phyloP scores from a whole-genome alignment of 2,113 vertebrate genomes.

The Rhombomys opimus region DNA sequence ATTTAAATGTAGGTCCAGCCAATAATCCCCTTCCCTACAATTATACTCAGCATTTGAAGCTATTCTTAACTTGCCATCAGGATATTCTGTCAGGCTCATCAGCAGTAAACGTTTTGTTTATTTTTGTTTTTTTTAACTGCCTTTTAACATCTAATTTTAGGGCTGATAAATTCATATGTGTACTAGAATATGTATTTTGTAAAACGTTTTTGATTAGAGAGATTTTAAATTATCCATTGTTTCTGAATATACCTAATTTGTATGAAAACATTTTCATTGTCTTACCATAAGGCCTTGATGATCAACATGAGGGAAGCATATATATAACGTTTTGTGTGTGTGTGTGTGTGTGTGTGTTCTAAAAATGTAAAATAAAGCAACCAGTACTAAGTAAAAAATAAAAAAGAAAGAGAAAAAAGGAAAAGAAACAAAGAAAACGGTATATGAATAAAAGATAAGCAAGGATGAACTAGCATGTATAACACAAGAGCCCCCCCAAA shows the following conservation, averaged over 20 bases:
- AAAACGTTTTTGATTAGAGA: slow-evolving; percentile 62
- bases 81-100: slow-evolving; percentile 57
- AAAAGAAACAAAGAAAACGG: neutral
- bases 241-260: slow-evolving; percentile 52
- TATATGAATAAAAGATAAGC: neutral
- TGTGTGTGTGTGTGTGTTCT: neutral
- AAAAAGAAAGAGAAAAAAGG: neutral
- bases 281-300: slow-evolving; percentile 72
- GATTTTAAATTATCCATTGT: slow-evolving; percentile 63
- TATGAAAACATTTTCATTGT: slow-evolving; percentile 56
- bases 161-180: neutral
- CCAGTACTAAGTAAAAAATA: neutral
- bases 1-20: slow-evolving; percentile 40
- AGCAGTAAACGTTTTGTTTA: slow-evolving; percentile 66
- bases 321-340: neutral
- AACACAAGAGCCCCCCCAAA: neutral
- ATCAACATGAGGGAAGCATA: slow-evolving; percentile 46
- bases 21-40: neutral
- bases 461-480: neutral
- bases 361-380: slow-evolving; percentile 76
- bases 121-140: slow-evolving; percentile 1
- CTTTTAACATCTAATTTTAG: slow-evolving; percentile 30
- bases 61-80: slow-evolving; percentile 48
- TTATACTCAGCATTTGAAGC: slow-evolving; percentile 23
- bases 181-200: slow-evolving; percentile 64